These are phyloP conservation scores for Percopsis omiscomaycus DNA, from an alignment of 2,797 vertebrate genomes.

Conservation along the genomic window DNA sequence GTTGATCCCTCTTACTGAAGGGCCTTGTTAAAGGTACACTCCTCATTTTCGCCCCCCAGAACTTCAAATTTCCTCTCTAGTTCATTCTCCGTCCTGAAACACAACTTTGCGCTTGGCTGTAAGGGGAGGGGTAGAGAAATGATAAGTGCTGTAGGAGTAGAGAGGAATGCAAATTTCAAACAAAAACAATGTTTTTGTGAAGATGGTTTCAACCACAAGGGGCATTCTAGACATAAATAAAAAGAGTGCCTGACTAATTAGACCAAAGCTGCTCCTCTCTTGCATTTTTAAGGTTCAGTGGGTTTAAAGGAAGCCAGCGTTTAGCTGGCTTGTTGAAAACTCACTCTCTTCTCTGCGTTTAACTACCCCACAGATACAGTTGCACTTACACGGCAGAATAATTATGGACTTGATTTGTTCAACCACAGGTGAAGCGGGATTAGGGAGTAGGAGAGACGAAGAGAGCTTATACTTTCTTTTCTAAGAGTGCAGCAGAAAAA, in stretches of 20 bases:
- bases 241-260: conserved; percentile 14
- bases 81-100: too few relatives aligned
- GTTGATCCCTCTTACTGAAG: neutral
- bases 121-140: too few relatives aligned
- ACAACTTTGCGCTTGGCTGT: too few relatives aligned
- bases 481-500: conserved; percentile 40
- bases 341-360: conserved; percentile 56
- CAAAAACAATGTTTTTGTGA: too few relatives aligned
- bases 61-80: too few relatives aligned
- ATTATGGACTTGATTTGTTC: conserved; percentile 75
- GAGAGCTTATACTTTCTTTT: conserved; percentile 60
- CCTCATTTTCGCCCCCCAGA: neutral
- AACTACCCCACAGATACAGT: conserved; percentile 66
- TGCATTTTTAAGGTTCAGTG: conserved; percentile 59
- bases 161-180: too few relatives aligned
- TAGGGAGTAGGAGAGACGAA: conserved; percentile 63
- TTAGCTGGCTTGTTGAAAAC: conserved; percentile 64
- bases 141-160: too few relatives aligned
- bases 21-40: conserved; percentile 21
- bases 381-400: conserved; percentile 72
- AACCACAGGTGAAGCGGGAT: conserved; percentile 67
- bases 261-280: conserved; percentile 36
- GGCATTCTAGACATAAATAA: too few relatives aligned
- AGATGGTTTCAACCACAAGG: too few relatives aligned
- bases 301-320: conserved; percentile 55